Percentiles rank a stretch among this genome's conserved stretches.
Conservation (phyloP, 2,797 vertebrate genomes). For the Intellagama lesueurii region DNA sequence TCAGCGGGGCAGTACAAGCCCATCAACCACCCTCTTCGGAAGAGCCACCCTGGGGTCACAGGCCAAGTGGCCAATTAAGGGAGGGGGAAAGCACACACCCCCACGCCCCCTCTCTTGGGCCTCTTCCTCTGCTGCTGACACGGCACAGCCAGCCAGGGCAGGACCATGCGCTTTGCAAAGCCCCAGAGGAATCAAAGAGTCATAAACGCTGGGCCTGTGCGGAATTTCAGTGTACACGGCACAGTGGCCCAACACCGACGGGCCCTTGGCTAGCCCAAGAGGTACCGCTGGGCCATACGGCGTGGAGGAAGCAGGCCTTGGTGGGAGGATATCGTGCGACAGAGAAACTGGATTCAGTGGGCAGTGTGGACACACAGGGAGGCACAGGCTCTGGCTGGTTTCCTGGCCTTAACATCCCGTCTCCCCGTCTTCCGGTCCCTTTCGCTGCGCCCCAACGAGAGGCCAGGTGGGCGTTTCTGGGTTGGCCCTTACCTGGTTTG, state of each 20-base stretch:
- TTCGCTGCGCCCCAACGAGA: not conserved
- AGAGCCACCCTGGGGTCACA: not conserved
- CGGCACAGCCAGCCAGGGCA: not conserved
- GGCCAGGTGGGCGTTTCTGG: rapidly evolving
- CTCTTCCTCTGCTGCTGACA: not conserved
- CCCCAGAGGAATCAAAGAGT: too few relatives aligned
- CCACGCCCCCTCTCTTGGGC: rapidly evolving
- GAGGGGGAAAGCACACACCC: too few relatives aligned
- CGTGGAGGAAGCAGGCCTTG: not conserved
- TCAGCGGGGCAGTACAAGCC: not conserved
- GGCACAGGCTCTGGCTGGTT: not conserved
- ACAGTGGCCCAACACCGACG: not conserved
- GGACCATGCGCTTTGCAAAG: too few relatives aligned
- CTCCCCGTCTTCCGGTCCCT: not conserved
- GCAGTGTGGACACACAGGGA: not conserved
- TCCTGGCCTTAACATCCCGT: not conserved
- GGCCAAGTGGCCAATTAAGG: not conserved
- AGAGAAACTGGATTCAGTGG: too few relatives aligned
- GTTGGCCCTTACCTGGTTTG: conserved; percentile 91
- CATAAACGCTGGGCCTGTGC: too few relatives aligned
- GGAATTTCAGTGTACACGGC: too few relatives aligned
- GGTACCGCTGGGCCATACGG: not conserved
- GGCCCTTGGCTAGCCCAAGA: not conserved
- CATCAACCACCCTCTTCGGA: not conserved
- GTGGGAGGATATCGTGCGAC: too few relatives aligned